Conservation (phyloP, 2,113 vertebrate species). For the zebrafish (Danio rerio) region GRCz12tu NC_133181.1:48217001-48217500, state of each 20-base stretch:
- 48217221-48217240: slow-evolving; percentile 57
- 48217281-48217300: slow-evolving; percentile 31
- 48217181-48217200: slow-evolving; percentile 50
- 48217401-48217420: neutral
- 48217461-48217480: neutral
- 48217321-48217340: slow-evolving; percentile 96
- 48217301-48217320: slow-evolving; percentile 39
- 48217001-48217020: slow-evolving; percentile 54
- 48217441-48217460: neutral
- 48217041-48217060: slow-evolving; percentile 59
- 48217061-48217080: slow-evolving; percentile 58
- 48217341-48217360: slow-evolving; percentile 66
- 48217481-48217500: neutral
- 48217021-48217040: slow-evolving; percentile 59
- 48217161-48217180: slow-evolving; percentile 51
- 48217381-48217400: neutral
- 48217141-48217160: slow-evolving; percentile 52
- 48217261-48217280: slow-evolving; percentile 50
- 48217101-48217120: slow-evolving; percentile 64
- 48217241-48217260: slow-evolving; percentile 47
- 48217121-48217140: slow-evolving; percentile 55
- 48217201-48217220: slow-evolving; percentile 57
- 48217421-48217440: neutral
- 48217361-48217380: neutral
- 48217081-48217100: slow-evolving; percentile 62